These are phyloP conservation scores for Drosophila nikananu DNA, from an alignment of 1,140 invertebrate species.

Conservation along the genomic window DNA sequence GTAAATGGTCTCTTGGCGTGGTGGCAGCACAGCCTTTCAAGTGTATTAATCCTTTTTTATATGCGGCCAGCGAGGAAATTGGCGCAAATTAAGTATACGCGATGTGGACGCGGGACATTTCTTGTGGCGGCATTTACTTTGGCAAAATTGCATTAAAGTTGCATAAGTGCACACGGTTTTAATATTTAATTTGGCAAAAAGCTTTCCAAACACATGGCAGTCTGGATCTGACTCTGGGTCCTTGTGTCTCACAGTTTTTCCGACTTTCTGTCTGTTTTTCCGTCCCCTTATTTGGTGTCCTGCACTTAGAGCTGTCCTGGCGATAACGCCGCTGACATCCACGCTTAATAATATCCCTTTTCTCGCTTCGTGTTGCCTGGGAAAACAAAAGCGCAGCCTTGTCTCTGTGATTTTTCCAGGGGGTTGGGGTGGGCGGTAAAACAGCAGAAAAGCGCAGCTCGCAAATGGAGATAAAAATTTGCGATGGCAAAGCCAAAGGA, in stretches of 20 bases:
- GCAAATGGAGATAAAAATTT: constrained; percentile 83
- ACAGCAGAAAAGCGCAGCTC: constrained; percentile 57
- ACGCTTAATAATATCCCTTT: constrained; percentile 82
- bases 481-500: constrained; percentile 76
- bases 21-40: constrained; percentile 61
- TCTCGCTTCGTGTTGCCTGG: constrained; percentile 45
- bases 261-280: constrained; percentile 13
- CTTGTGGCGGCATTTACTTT: constrained; percentile 69
- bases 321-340: constrained; percentile 78
- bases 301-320: constrained; percentile 63
- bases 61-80: constrained; percentile 44
- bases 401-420: constrained; percentile 48
- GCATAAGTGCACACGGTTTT: constrained; percentile 83
- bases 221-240: constrained; percentile 19
- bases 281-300: constrained; percentile 47
- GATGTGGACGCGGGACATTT: constrained; percentile 38
- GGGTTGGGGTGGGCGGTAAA: not conserved
- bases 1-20: constrained; percentile 77
- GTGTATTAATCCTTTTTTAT: constrained; percentile 84
- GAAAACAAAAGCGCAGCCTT: constrained; percentile 75
- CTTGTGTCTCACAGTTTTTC: constrained; percentile 19
- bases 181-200: constrained; percentile 84
- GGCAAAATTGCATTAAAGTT: constrained; percentile 84
- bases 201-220: constrained; percentile 68
- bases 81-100: constrained; percentile 66